Percentiles rank a stretch among this genome's conserved stretches.
Conservation (phyloP, 2,888 invertebrate genomes). For the Dasysyrphus tricinctus region DNA sequence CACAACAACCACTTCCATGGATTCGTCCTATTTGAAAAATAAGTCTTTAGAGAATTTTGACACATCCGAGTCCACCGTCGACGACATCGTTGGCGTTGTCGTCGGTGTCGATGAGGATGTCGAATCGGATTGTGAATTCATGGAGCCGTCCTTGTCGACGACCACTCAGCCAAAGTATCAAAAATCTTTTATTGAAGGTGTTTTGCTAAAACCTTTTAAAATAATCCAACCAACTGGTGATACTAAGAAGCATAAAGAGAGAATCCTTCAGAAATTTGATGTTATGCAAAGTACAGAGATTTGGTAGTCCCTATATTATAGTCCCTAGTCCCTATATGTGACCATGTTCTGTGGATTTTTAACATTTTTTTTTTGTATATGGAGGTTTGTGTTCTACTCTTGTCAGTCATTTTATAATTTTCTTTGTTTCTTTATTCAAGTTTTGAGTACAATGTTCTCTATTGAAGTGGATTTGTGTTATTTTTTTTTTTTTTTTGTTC, state of each 20-base stretch:
- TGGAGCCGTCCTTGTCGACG: conserved; percentile 10
- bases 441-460: conserved; percentile 56
- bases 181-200: conserved; percentile 81
- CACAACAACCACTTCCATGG: conserved; percentile 78
- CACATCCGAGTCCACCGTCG: conserved; percentile 78
- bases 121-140: conserved; percentile 86
- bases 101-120: conserved; percentile 85
- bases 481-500: no score
- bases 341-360: background rate
- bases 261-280: conserved; percentile 82
- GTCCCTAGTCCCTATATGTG: background rate
- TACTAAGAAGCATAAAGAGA: conserved; percentile 79
- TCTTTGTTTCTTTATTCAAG: conserved; percentile 47
- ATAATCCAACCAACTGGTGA: conserved; percentile 80
- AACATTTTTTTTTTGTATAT: background rate
- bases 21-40: conserved; percentile 82
- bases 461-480: conserved; percentile 39
- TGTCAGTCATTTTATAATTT: conserved; percentile 32
- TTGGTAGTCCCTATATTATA: conserved; percentile 78
- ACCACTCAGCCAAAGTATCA: conserved; percentile 78
- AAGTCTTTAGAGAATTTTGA: conserved; percentile 83
- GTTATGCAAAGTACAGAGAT: conserved; percentile 80
- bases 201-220: conserved; percentile 81
- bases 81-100: conserved; percentile 60
- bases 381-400: conserved; percentile 23